Conservation (phyloP, 2,797 vertebrate genomes). For the Brachyalestes nurse region DNA sequence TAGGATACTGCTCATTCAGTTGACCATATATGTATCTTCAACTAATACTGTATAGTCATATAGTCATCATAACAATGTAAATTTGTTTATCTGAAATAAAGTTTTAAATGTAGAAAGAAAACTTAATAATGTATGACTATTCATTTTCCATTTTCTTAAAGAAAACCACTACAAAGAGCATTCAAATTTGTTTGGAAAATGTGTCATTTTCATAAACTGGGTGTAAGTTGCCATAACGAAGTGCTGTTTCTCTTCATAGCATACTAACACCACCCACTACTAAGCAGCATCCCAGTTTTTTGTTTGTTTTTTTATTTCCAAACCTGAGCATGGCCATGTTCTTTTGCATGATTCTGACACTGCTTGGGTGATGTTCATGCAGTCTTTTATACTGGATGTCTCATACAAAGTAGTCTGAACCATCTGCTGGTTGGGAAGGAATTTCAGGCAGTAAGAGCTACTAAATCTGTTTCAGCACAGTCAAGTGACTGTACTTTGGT, state of each 20-base stretch:
- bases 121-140: constrained; percentile 35
- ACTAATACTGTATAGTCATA: neutral
- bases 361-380: constrained; percentile 61
- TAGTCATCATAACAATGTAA: constrained; percentile 18
- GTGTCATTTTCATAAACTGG: neutral
- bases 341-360: constrained; percentile 59
- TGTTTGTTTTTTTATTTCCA: constrained; percentile 29
- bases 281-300: constrained; percentile 41
- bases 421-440: constrained; percentile 55
- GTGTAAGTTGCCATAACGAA: constrained; percentile 19
- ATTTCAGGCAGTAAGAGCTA: constrained; percentile 32
- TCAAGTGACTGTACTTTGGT: constrained; percentile 44
- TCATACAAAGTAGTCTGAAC: constrained; percentile 53
- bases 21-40: neutral
- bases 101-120: constrained; percentile 33
- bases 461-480: constrained; percentile 23
- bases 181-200: neutral
- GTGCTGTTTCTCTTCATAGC: constrained; percentile 35
- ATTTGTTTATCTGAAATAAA: constrained; percentile 44
- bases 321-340: constrained; percentile 51
- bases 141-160: constrained; percentile 7
- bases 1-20: neutral
- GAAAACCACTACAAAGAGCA: neutral
- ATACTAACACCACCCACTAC: constrained; percentile 50
- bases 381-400: constrained; percentile 58